phyloP scores from a whole-genome alignment of 1,140 invertebrate genomes.

The Acromyrmex echinatior region DNA sequence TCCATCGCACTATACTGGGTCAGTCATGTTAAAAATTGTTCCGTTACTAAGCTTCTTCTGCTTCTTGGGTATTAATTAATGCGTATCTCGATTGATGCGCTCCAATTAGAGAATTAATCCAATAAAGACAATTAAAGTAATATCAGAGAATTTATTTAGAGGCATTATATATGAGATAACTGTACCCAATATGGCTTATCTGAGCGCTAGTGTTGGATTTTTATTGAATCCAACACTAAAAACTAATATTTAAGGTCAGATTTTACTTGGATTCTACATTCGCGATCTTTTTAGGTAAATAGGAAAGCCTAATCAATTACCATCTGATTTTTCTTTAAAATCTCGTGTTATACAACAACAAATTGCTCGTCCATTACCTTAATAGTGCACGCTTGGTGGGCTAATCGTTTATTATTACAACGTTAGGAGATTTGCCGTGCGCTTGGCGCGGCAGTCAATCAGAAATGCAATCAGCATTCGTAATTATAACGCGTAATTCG shows the following conservation, averaged over 20 bases:
- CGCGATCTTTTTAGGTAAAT: background rate
- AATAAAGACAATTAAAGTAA: background rate
- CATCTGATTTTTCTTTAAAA: slow-evolving; percentile 6
- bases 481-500: slow-evolving; percentile 59
- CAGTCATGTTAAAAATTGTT: background rate
- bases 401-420: slow-evolving; percentile 46
- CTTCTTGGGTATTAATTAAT: background rate
- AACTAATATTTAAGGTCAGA: too few species aligned
- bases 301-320: background rate
- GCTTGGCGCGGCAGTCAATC: slow-evolving; percentile 19
- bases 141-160: background rate
- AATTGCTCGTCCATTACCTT: slow-evolving; percentile 37
- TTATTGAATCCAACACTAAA: too few species aligned
- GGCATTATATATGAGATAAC: background rate
- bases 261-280: too few species aligned
- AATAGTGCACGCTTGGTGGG: background rate
- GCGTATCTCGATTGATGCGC: background rate
- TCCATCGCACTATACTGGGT: slow-evolving; percentile 10
- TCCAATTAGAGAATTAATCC: background rate
- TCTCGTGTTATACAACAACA: slow-evolving; percentile 16
- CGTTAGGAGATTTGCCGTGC: slow-evolving; percentile 3
- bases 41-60: slow-evolving; percentile 7
- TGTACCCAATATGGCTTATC: too few species aligned
- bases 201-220: too few species aligned
- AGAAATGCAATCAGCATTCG: slow-evolving; percentile 53